These are phyloP conservation scores for Brachyptera risi DNA, from an alignment of 2,888 invertebrate species.

Conservation along the genomic window DNA sequence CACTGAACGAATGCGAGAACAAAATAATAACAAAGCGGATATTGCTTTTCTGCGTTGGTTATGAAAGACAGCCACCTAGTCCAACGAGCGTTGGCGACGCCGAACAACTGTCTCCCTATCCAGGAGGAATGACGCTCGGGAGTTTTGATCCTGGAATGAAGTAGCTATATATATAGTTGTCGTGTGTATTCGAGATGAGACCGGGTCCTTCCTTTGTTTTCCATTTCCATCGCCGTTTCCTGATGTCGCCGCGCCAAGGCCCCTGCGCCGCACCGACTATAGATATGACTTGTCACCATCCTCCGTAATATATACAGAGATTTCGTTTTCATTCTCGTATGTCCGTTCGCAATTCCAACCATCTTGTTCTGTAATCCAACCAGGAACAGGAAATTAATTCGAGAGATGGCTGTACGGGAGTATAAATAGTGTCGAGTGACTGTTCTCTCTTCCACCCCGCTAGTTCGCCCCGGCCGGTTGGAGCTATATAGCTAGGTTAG, in stretches of 20 bases:
- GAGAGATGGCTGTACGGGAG: not conserved
- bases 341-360: not conserved
- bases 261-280: not conserved
- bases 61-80: too few species aligned
- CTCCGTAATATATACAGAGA: not conserved
- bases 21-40: too few species aligned
- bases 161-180: too few species aligned
- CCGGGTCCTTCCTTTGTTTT: constrained; percentile 43
- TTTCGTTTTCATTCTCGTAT: constrained; percentile 16
- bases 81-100: too few species aligned
- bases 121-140: too few species aligned
- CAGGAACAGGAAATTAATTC: constrained; percentile 22
- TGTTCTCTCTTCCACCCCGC: not conserved
- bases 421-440: not conserved
- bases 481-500: not conserved
- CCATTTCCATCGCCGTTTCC: constrained; percentile 46
- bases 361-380: constrained; percentile 15
- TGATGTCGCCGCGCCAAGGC: constrained; percentile 43
- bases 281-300: not conserved
- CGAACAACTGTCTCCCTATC: too few species aligned
- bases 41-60: constrained; percentile 32
- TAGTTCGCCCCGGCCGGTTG: not conserved
- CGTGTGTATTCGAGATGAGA: too few species aligned
- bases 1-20: too few species aligned
- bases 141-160: too few species aligned